Base-by-base conservation (phyloP, 2,888 invertebrate genomes). In the Cerastis rubricosa region DNA sequence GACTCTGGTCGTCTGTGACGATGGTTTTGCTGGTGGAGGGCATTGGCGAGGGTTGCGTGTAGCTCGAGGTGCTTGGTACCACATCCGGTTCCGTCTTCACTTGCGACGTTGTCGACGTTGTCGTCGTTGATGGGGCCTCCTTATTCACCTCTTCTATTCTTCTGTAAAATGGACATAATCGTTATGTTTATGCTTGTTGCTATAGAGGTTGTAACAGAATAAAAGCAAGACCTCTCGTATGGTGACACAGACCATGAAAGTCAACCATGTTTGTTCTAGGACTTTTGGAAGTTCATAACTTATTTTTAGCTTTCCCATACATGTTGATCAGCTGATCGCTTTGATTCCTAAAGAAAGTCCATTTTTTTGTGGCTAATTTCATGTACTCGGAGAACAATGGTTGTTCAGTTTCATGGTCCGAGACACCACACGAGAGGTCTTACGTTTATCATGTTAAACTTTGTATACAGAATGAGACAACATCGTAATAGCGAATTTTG, bases 11-110 rank as follows among this genome's bases (percentile, higher is more conserved):
- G 54, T 88, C 90, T 66, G 81, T 74, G 54, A 70, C 80, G 71
- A 63, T 68, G 11, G 91, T 83, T 79, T 85, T 90, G 89, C 94
- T 94, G 61, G 95, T 93, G 71, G 95, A 93, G 49, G 94, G 92
- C 54, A 74, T 86, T 57, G 92, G 88, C 73, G 91, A 71, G 4
- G 91, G 89, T 74, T 91, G 89, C 78, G 88, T 90, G 87, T 88
- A 85, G 74, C 87, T 87, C 7, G 95, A 94, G 25, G 94, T 90
- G 76, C 91, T 91, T 25, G 94, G 93, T 68, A 93, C 94, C 57
- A 93, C 94, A 82, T 94, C 94, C 9, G 95, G 94, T 80, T 94
- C 95, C n/a, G 88, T 80, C 85, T 93, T 94, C 70, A 89, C 91
- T 54, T 88, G 89, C 64, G 88, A 83, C n/a, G 89, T 81, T 19